Base-by-base conservation (phyloP, 2,113 vertebrate genomes). In the Pedetes capensis region DNA sequence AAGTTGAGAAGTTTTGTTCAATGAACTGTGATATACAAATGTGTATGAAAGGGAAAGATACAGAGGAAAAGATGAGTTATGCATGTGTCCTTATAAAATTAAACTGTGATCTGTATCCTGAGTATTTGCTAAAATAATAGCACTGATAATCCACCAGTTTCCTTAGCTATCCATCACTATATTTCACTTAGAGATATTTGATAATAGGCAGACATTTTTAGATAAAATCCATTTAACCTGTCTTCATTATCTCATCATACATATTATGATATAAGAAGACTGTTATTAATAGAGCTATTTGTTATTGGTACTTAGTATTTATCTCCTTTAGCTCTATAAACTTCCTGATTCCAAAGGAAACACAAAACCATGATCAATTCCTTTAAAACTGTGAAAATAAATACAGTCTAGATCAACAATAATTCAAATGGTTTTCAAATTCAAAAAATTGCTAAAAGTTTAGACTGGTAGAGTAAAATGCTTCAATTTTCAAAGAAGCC, bases 401-500 rank as follows among this genome's bases (percentile, higher is more conserved):
- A 42, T 51, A 44, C 44, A 6, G 3, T 42, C 7, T 18, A 63
- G 42, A 74, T n/a, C 17, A 75, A 89, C 8, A 91, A 76, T 64
- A 89, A 81, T 47, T 89, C 8, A 71, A 69, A 83, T 42, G 75
- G 11, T 49, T 81, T 92, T 32, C 27, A 76, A 83, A 76, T 69
- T 78, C 16, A 84, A 92, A 91, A 55, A 75, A 57, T 4, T 69
- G 18, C 9, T 91, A 61, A 37, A 74, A 39, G 3, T 86, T 88
- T 39, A 85, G 5, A 42, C 2, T 47, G 9, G 53, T 59, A 5
- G 1, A 59, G 17, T 55, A 85, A 85, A 69, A 47, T 71, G 83
- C 63, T 81, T 71, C 95, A 89, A 85, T 63, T 82, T 57, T 42
- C 53, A 17, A 96, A 91, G 61, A 51, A 37, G 39, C 47, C 69